Percentiles rank a stretch among this genome's conserved stretches.
phyloP scores from a whole-genome alignment of 2,113 vertebrate species.

The Ptilorrhoa leucosticta region DNA sequence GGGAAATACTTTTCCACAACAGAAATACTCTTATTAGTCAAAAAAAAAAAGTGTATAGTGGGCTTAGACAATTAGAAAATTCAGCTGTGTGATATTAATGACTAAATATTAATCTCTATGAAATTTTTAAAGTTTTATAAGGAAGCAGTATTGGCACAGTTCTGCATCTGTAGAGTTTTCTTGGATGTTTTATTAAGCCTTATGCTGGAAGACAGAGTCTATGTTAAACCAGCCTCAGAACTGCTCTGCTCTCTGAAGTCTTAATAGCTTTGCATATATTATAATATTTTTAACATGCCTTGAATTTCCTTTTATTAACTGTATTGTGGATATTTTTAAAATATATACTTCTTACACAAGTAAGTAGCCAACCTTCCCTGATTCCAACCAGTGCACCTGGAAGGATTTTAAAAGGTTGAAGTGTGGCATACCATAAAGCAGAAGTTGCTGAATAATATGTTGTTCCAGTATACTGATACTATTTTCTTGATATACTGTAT shows the following conservation, averaged over 20 bases:
- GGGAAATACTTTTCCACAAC: background rate
- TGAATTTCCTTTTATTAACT: background rate
- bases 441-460: background rate
- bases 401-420: background rate
- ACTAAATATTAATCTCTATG: background rate
- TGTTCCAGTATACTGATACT: background rate
- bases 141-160: background rate
- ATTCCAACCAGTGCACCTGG: background rate
- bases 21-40: background rate
- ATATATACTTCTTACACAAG: background rate
- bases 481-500: background rate
- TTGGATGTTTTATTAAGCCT: background rate
- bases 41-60: background rate
- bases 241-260: background rate
- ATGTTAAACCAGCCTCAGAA: background rate
- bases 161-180: background rate
- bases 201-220: background rate
- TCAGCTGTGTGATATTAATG: background rate
- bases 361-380: background rate
- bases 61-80: background rate
- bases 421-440: background rate
- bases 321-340: background rate
- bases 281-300: background rate
- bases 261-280: background rate
- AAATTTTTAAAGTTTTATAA: background rate